Conservation (phyloP, 2,888 invertebrate genomes). For the Spodoptera exigua region DNA sequence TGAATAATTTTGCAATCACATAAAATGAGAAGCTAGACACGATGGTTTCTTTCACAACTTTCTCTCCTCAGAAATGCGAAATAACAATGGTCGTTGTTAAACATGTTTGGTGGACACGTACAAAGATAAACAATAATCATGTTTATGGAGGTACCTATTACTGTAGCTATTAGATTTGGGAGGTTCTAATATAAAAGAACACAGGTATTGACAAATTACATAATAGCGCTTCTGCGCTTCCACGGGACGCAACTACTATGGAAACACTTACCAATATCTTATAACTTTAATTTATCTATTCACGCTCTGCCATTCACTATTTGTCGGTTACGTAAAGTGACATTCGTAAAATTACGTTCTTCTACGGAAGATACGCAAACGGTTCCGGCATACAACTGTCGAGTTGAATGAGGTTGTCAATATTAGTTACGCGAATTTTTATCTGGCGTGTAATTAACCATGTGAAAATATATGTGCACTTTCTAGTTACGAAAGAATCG, state of each 20-base stretch:
- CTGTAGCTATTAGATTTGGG: conserved; percentile 56
- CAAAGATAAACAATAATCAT: conserved; percentile 58
- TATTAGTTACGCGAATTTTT: conserved; percentile 50
- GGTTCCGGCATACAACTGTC: conserved; percentile 58
- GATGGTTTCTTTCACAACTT: conserved; percentile 66
- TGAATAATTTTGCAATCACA: conserved; percentile 61
- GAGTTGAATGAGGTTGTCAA: conserved; percentile 39
- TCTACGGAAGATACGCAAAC: conserved; percentile 65
- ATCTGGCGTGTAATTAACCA: conserved; percentile 45
- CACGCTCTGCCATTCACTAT: conserved; percentile 62
- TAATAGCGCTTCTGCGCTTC: conserved; percentile 62
- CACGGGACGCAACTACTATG: conserved; percentile 57
- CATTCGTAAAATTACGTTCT: conserved; percentile 64
- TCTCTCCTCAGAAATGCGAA: conserved; percentile 65
- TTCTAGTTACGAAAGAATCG: conserved; percentile 85
- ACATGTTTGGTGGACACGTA: conserved; percentile 48
- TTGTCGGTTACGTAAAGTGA: conserved; percentile 65
- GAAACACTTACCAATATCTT: conserved; percentile 48
- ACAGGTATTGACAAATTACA: conserved; percentile 58
- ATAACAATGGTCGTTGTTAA: conserved; percentile 59
- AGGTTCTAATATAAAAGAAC: conserved; percentile 21
- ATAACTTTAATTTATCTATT: conserved; percentile 60
- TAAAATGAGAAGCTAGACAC: conserved; percentile 51
- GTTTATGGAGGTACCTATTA: conserved; percentile 24
- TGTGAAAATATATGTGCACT: conserved; percentile 67